Percentiles rank a stretch among this genome's conserved stretches.
These are phyloP conservation scores for Epinotia demarniana DNA, from an alignment of 2,888 invertebrate species.

Conservation along the genomic window DNA sequence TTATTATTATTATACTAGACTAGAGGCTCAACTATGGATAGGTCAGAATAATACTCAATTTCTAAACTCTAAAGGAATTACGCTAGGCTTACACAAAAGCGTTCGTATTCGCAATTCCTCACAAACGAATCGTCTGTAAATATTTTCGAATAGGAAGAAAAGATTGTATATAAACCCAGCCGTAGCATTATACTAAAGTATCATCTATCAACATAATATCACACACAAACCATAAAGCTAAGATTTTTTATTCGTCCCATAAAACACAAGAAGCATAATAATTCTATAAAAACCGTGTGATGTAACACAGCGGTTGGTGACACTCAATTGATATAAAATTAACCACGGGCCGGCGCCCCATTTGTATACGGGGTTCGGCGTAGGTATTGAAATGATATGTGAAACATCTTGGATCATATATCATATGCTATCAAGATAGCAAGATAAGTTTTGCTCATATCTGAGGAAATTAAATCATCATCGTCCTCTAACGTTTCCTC, in stretches of 20 bases:
- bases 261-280: background rate
- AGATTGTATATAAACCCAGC: too few relatives aligned
- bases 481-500: too few relatives aligned
- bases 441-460: too few relatives aligned
- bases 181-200: background rate
- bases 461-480: too few relatives aligned
- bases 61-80: too few relatives aligned
- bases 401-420: background rate
- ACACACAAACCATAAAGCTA: background rate
- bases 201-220: background rate
- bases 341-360: background rate
- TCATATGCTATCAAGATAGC: background rate
- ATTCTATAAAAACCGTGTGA: background rate
- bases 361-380: background rate
- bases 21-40: too few relatives aligned
- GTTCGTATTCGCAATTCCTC: too few relatives aligned
- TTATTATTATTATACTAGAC: too few relatives aligned
- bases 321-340: slow-evolving; percentile 4
- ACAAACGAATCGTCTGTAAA: too few relatives aligned
- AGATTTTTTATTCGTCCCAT: background rate
- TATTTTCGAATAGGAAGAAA: too few relatives aligned
- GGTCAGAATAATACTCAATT: too few relatives aligned
- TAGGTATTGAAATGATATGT: background rate
- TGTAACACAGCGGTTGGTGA: slow-evolving; percentile 31
- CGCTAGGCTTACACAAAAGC: too few relatives aligned